These are phyloP conservation scores for Sporophila hypoxantha DNA, from an alignment of 2,113 vertebrate genomes.

Conservation along the genomic window DNA sequence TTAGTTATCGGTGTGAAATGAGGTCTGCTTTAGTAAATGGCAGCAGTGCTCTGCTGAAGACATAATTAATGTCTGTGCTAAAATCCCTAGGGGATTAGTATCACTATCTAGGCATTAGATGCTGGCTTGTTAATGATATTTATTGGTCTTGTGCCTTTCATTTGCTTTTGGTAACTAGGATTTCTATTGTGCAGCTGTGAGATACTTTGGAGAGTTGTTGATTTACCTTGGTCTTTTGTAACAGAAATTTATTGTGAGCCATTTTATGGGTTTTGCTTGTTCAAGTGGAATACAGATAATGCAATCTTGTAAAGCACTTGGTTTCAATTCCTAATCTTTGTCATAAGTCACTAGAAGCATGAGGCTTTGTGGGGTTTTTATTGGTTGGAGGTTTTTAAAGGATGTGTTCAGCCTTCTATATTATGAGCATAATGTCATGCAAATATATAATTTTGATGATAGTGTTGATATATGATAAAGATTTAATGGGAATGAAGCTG, in stretches of 20 bases:
- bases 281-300: neutral
- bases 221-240: neutral
- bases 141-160: constrained; percentile 1
- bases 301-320: neutral
- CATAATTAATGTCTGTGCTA: neutral
- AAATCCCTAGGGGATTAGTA: neutral
- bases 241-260: neutral
- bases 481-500: neutral
- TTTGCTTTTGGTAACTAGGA: neutral
- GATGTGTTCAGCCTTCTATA: neutral
- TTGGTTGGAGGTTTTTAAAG: neutral
- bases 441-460: neutral
- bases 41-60: neutral
- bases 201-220: neutral
- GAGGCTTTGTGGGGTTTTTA: neutral
- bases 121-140: neutral
- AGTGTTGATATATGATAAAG: neutral
- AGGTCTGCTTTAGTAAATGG: neutral
- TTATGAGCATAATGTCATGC: neutral
- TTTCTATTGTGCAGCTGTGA: neutral
- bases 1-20: neutral
- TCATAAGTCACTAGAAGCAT: neutral
- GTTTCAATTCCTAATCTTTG: neutral
- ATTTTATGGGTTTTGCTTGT: constrained; percentile 15
- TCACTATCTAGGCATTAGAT: neutral